Conservation (phyloP, 2,888 invertebrate genomes). For the Cheilosia vulpina region DNA sequence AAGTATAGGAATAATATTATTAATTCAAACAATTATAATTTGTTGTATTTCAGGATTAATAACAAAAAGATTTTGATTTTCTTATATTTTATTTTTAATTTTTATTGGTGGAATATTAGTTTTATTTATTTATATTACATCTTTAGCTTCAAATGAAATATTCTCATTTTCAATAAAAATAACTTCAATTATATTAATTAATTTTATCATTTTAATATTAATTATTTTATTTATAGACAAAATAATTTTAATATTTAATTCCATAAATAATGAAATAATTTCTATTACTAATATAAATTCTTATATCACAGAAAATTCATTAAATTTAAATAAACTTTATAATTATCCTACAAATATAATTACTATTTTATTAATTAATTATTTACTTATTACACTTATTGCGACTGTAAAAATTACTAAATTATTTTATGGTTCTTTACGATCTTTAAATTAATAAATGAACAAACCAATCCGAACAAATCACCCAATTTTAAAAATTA, state of each 20-base stretch:
- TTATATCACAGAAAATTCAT: constrained; percentile 83
- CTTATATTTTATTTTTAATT: constrained; percentile 86
- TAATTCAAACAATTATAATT: constrained; percentile 85
- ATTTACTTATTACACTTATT: constrained; percentile 86
- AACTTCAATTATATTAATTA: constrained; percentile 77
- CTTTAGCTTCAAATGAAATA: constrained; percentile 87
- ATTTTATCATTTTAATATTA: constrained; percentile 77
- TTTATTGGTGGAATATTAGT: constrained; percentile 87
- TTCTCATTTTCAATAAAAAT: constrained; percentile 83
- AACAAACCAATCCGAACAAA: constrained; percentile 84
- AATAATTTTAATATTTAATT: constrained; percentile 80
- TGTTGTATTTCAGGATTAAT: constrained; percentile 84
- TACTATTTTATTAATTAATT: constrained; percentile 85
- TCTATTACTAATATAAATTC: constrained; percentile 78
- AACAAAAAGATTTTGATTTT: constrained; percentile 85
- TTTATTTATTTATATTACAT: constrained; percentile 87
- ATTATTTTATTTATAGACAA: constrained; percentile 77
- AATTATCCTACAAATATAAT: constrained; percentile 84
- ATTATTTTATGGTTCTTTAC: constrained; percentile 85
- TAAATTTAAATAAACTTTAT: constrained; percentile 85
- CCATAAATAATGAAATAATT: constrained; percentile 82
- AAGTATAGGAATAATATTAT: constrained; percentile 85
- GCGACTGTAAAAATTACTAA: constrained; percentile 86
- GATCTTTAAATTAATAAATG: constrained; percentile 84
- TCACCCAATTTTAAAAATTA: constrained; percentile 85